Evolutionary conservation across 2,888 invertebrate species (phyloP).

Genomic region (Agrypnus murinus): DNA sequence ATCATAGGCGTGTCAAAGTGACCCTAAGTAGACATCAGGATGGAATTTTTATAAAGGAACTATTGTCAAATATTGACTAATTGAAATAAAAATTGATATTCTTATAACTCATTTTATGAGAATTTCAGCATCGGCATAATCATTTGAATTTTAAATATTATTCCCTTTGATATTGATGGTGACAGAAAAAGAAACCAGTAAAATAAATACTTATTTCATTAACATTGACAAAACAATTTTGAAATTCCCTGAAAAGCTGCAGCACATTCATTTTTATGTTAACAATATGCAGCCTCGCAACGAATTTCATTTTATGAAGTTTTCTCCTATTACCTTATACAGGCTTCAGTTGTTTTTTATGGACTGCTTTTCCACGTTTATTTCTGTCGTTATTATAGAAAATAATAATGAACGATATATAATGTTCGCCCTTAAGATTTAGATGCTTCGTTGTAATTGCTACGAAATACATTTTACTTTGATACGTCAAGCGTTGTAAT

Average conservation of each 20-base stretch:
- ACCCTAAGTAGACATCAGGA: no score
- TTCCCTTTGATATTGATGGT: no score
- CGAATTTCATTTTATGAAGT: slow-evolving; percentile 2
- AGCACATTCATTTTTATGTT: background rate
- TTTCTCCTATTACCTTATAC: slow-evolving; percentile 3
- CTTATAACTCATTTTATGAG: no score
- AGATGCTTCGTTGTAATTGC: slow-evolving; percentile 10
- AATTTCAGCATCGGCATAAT: no score
- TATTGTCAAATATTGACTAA: no score
- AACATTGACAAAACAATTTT: slow-evolving; percentile 1
- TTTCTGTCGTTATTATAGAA: background rate
- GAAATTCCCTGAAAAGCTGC: background rate
- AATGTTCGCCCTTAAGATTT: slow-evolving; percentile 6
- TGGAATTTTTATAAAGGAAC: no score
- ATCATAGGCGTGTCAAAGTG: no score
- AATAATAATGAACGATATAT: slow-evolving; percentile 14
- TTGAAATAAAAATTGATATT: no score
- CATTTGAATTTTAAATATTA: no score
- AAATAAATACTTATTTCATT: slow-evolving; percentile 8
- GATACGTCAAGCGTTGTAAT: slow-evolving; percentile 22
- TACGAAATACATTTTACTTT: slow-evolving; percentile 14
- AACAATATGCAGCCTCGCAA: slow-evolving; percentile 12
- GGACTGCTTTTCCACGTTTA: background rate
- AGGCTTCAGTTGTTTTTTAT: slow-evolving; percentile 15
- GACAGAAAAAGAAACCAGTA: slow-evolving; percentile 2